Percentiles rank a stretch among this genome's conserved stretches.
Conservation (phyloP, 2,797 vertebrate species). For the Nyctibius grandis region DNA sequence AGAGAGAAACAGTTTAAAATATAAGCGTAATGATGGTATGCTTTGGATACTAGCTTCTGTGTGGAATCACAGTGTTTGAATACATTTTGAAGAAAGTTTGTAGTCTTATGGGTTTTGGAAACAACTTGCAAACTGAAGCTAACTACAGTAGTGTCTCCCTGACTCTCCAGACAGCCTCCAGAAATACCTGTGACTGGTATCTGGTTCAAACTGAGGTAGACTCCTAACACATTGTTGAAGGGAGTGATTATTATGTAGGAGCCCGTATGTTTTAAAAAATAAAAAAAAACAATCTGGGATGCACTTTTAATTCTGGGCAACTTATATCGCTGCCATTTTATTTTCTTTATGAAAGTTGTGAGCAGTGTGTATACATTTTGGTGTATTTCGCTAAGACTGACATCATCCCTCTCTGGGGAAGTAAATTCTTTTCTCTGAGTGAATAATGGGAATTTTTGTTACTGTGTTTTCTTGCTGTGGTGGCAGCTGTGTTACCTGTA, state of each 20-base stretch:
- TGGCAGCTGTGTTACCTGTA: background rate
- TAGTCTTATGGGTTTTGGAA: background rate
- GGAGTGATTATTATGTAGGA: background rate
- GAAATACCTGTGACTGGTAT: background rate
- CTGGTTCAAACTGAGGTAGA: background rate
- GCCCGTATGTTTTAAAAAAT: background rate
- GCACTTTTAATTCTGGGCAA: background rate
- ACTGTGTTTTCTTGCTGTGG: background rate
- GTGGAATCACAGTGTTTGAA: background rate
- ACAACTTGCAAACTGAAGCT: background rate
- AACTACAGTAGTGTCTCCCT: background rate
- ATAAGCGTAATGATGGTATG: rapidly evolving
- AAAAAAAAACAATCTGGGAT: background rate
- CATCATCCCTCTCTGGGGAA: background rate
- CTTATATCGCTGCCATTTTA: background rate
- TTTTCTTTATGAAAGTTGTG: background rate
- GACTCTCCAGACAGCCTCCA: background rate
- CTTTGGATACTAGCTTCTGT: background rate
- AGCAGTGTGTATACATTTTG: background rate
- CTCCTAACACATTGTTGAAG: background rate
- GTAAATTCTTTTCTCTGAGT: background rate
- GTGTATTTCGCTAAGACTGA: background rate
- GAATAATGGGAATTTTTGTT: background rate
- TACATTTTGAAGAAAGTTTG: background rate
- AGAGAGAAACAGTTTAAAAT: background rate